Evolutionary conservation across 2,797 vertebrate genomes (phyloP), one percentile per base, ranked within the genome.

Genomic region (Eremophila alpestris): DNA sequence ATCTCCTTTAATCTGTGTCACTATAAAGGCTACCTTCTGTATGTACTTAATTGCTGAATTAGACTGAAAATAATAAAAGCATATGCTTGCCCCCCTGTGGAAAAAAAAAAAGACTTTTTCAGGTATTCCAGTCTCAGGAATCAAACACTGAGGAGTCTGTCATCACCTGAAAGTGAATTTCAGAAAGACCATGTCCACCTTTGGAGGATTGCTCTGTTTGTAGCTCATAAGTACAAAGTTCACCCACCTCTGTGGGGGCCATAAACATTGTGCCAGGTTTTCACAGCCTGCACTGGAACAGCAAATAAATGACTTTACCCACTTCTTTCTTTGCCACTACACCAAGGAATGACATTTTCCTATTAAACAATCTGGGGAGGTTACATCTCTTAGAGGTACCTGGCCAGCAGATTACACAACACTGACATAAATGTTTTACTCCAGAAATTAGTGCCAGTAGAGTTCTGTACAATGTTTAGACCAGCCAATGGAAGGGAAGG

Each of bases 381-480:
- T 87, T 71, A 51, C 11, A 16, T 51, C 43, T 69, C 15, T 32
- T 83, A 41, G 36, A 76, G 69, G 9, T 68, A 82, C 40, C 34
- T 43, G 54, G 11, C 51, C 55, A 74, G 9, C 13, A 48, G 10
- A 9, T 89, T 55, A 77, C 36, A 85, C 43, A 91, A 52, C 16
- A 45, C 29, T 17, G 29, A 81, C 55, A 77, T 9, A 68, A 84
- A 83, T 21, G 2, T 46, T 52, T 67, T 78, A 49, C 51, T 76
- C 70, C 48, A 79, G 74, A 91, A 89, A 91, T 89, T 60, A 82
- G 63, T 64, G 63, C 45, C 49, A 67, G 49, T 23, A 82, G 52
- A 73, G 76, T 70, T 52, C 74, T 38, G 14, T n/a, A 15, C 41
- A 67, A n/a, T 76, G 52, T 73, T 90, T 79, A 89, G 80, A 76